phyloP scores from a whole-genome alignment of 1,140 invertebrate species.

The Polypedilum vanderplanki region DNA sequence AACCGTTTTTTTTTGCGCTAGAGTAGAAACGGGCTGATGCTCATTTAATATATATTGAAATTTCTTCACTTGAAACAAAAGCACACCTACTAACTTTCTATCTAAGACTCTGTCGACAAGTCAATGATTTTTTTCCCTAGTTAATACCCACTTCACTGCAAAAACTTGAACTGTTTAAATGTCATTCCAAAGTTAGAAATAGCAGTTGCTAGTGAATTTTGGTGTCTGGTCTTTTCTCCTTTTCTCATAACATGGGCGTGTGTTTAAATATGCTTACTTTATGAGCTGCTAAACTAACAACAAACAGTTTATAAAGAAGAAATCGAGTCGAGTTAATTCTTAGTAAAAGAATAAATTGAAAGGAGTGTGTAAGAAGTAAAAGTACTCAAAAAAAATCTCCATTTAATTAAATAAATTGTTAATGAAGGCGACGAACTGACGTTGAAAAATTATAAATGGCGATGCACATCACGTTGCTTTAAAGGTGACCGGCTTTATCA shows the following conservation, averaged over 20 bases:
- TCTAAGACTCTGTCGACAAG: no score
- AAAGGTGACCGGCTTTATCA: conserved; percentile 8
- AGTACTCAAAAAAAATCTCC: background rate
- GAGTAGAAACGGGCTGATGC: no score
- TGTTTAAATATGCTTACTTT: background rate
- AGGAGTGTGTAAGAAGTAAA: no score
- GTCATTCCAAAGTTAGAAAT: background rate
- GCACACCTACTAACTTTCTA: no score
- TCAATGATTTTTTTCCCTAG: no score
- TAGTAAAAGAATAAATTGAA: background rate
- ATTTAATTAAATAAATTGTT: conserved; percentile 8
- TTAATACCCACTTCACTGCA: background rate
- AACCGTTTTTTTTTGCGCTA: background rate
- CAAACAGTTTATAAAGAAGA: background rate
- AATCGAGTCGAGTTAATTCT: background rate
- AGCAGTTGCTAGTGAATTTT: background rate
- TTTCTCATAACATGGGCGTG: conserved; percentile 3
- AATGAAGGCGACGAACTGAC: background rate
- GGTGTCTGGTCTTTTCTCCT: background rate
- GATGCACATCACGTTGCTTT: background rate
- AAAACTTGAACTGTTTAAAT: background rate
- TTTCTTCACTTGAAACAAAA: no score
- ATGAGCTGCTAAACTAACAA: conserved; percentile 17
- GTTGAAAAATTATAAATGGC: background rate
- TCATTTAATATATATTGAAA: no score